Base-by-base conservation (phyloP, 2,113 vertebrate genomes). In the Labeo catla region DNA sequence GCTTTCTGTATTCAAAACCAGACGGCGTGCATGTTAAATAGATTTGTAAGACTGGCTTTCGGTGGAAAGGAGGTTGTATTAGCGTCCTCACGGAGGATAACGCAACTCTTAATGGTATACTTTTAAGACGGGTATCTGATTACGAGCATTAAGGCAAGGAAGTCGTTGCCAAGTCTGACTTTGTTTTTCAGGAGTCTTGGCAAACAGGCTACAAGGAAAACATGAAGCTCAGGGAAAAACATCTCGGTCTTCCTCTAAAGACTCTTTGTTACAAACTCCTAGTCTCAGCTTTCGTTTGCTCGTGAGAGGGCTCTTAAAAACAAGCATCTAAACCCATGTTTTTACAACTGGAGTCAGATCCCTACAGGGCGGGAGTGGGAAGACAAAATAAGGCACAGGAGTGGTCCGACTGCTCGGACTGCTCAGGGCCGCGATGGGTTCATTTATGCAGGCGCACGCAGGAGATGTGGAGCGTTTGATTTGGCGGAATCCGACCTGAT, bases 241-340 rank as follows among this genome's bases (percentile, higher is more conserved):
- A 85, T 88, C 76, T 76, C 81, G 87, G 87, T 90, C 86, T 91
- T 28, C 76, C 85, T 89, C 85, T 85, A 80, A 85, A 88, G 81
- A 85, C 78, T 88, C 79, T 88, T 90, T 90, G 88, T 91, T 91
- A 85, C 88, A n/a, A 63, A 87, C 86, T 81, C 89, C 89, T 87
- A 85, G 91, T 91, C 88, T 94, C 91, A 81, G 90, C 82, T 92
- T 92, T 91, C 91, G 85, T 21, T 65, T 90, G 87, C 90, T 86
- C 84, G 76, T 92, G 91, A 93, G 92, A 93, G 91, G 90, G 84
- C 81, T 79, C 80, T 10, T 90, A 91, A 93, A 89, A 93, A 93
- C 91, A 94, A 92, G 91, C 92, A 91, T 91, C 91, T 88, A 90
- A 90, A 91, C 87, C 86, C 76, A 5, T 93, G 93, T 94, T 94